Evolutionary conservation across 2,888 invertebrate genomes (phyloP).

Genomic region (Physocephala rufipes): DNA sequence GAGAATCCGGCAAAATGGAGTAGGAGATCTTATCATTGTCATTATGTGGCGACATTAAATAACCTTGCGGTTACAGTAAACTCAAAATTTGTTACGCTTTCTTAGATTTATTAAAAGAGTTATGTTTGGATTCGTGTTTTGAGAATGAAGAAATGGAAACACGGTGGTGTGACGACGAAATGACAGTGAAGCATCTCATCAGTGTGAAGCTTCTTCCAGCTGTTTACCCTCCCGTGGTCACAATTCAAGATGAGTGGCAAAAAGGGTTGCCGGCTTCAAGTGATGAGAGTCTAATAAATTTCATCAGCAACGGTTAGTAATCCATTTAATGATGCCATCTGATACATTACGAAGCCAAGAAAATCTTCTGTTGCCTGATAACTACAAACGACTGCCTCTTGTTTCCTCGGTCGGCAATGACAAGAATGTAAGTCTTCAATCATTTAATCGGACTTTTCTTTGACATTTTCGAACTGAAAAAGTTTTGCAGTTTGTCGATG

Average conservation of each 20-base stretch:
- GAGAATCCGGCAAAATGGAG: neutral
- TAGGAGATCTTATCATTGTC: slow-evolving; percentile 10
- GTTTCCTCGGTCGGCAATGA: neutral
- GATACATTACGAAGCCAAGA: slow-evolving; percentile 31
- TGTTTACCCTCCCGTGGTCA: neutral
- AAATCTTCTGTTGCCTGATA: neutral
- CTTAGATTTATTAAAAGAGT: neutral
- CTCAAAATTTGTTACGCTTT: slow-evolving; percentile 15
- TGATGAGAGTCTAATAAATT: slow-evolving; percentile 33
- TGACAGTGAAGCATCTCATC: slow-evolving; percentile 12
- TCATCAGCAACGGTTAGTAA: slow-evolving; percentile 24
- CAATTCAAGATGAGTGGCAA: neutral
- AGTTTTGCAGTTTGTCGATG: slow-evolving; percentile 42
- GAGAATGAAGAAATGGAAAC: neutral
- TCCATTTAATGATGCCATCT: slow-evolving; percentile 35
- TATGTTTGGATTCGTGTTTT: neutral
- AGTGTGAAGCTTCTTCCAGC: slow-evolving; percentile 21
- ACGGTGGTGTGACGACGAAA: neutral
- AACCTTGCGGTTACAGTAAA: neutral
- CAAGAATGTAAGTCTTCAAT: slow-evolving; percentile 39
- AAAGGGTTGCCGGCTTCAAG: slow-evolving; percentile 23
- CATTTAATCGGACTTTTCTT: slow-evolving; percentile 43
- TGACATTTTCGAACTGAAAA: slow-evolving; percentile 38
- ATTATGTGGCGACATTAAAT: slow-evolving; percentile 26
- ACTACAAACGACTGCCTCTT: neutral